Base-by-base conservation (phyloP, 2,888 invertebrate genomes). In the Lasioglossum oenotherae region DNA sequence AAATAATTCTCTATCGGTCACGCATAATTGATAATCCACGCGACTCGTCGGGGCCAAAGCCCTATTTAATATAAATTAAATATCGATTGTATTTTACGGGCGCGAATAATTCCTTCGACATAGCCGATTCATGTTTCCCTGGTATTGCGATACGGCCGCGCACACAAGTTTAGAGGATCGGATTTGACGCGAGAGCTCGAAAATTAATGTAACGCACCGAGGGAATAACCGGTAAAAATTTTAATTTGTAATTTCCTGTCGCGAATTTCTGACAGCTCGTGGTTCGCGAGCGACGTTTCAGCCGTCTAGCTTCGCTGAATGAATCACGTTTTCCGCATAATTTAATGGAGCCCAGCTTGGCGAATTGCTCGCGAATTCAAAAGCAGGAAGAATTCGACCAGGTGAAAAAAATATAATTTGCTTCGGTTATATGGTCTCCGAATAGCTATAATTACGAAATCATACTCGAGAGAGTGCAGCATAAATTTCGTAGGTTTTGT, bases 151-250 rank as follows among this genome's bases (percentile, higher is more conserved):
- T 23, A 69, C 23, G 10, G 10, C 8, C 38, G 38, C 69, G 35
- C 38, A 69, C 38, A 38, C 64, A 23, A 35, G 23, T 38, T 38
- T 38, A 23, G 23, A 23, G 23, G 23, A 12, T 38, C 38, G 19
- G 23, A 23, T 69, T 69, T 38, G 69, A 69, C 69, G 69, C 64
- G 31, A 16, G 23, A 16, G 12, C 19, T 8, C 23, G 23, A 23
- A 38, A 23, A 69, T 38, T 23, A 69, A 69, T 38, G 23, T 4
- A 38, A 38, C 10, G 69, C 69, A 23, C 69, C 69, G 12, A 23
- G 38, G 69, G 69, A 38, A 69, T 69, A 38, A 69, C 38, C 69
- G 23, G 69, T 69, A 23, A 69, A 38, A 69, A 69, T 23, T 69
- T 69, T 19, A 35, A 69, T 69, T 35, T 69, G 38, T 23, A 69